Evolutionary conservation across 1,140 invertebrate species (phyloP).

Genomic region (Paralvinella palmiformis): DNA sequence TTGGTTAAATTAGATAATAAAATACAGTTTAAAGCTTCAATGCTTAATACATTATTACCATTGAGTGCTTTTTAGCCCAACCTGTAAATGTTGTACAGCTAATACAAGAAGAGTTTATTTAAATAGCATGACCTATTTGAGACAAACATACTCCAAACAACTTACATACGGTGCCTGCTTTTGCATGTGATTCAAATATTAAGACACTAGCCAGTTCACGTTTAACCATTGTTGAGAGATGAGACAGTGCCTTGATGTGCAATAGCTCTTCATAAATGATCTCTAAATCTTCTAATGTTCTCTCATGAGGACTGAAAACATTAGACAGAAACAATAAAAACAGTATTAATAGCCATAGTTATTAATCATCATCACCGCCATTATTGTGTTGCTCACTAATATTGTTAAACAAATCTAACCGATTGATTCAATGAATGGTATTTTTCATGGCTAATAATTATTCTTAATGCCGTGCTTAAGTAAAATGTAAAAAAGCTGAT

Average conservation of each 20-base stretch:
- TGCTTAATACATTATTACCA: neutral
- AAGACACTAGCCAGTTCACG: conserved; percentile 73
- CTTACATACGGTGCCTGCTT: conserved; percentile 71
- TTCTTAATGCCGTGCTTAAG: no score
- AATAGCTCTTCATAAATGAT: conserved; percentile 78
- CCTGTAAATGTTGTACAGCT: neutral
- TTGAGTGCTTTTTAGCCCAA: neutral
- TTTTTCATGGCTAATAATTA: no score
- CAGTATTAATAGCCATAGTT: neutral
- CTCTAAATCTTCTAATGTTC: conserved; percentile 73
- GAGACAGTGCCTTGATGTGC: conserved; percentile 73
- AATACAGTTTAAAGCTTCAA: neutral
- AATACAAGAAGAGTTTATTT: no score
- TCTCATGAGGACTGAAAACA: conserved; percentile 55
- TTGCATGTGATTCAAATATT: conserved; percentile 75
- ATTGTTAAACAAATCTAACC: neutral
- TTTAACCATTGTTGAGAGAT: conserved; percentile 78
- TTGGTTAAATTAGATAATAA: neutral
- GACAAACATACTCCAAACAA: conserved; percentile 28
- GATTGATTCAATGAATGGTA: neutral
- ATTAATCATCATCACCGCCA: neutral
- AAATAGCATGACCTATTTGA: neutral
- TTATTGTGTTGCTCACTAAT: neutral
- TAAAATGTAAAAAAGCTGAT: no score
- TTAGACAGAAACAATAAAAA: conserved; percentile 8